Evolutionary conservation across 2,113 vertebrate genomes (phyloP).

Genomic region (Psittacara wagleri): DNA sequence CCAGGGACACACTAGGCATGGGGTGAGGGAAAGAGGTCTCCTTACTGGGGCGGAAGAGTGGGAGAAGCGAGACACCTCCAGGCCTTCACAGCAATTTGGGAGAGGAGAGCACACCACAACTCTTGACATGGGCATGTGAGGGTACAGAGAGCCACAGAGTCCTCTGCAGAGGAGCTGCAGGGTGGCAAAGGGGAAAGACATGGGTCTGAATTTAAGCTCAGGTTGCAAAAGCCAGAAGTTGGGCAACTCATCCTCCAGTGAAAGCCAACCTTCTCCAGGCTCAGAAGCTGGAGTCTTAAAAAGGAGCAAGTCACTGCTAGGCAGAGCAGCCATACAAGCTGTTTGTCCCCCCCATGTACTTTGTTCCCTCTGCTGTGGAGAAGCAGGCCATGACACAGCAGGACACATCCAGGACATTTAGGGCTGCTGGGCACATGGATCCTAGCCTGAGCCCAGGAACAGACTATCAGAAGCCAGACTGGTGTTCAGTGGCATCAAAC

Average conservation of each 20-base stretch:
- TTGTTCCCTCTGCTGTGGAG: background rate
- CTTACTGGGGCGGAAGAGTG: background rate
- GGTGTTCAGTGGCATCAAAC: background rate
- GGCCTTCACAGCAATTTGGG: background rate
- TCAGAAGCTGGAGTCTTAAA: background rate
- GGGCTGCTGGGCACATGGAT: background rate
- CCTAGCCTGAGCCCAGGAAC: background rate
- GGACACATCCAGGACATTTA: background rate
- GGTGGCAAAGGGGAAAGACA: background rate
- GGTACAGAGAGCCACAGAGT: background rate
- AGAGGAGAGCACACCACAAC: background rate
- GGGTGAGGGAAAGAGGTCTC: background rate
- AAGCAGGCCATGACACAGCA: background rate
- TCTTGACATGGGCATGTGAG: background rate
- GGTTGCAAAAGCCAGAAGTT: background rate
- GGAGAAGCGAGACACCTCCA: background rate
- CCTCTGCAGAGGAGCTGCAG: background rate
- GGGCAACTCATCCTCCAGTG: background rate
- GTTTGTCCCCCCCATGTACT: background rate
- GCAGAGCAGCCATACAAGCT: background rate
- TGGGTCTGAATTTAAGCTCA: background rate
- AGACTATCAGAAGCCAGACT: background rate
- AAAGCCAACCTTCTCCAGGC: background rate
- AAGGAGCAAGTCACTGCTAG: background rate
- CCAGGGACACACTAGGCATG: background rate